Base-by-base conservation (phyloP, 92 coral and sea anemone genomes). In the Palythoa grandis region DNA sequence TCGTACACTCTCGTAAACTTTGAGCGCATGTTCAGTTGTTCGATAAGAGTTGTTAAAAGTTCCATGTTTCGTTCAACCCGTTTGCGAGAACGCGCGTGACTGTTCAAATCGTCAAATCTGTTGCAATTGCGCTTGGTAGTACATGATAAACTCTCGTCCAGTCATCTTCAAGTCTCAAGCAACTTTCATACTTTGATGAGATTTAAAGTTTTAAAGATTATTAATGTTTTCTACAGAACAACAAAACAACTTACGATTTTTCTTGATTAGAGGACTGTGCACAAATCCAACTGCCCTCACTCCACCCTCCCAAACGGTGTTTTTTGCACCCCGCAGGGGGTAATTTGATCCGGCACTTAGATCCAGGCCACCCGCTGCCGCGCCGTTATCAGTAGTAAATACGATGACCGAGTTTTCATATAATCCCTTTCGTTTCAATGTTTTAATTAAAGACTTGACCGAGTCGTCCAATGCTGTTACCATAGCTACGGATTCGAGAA, bases 281-380 rank as follows among this genome's bases (percentile, higher is more conserved):
- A 97, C 95, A 87, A 97, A 94, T 48, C 98, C 95, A 4, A 97
- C 99, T 37, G 93, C 99, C 79, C 99, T 98, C 72, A 97, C 98
- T 67, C 99, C 99, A 56, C 99, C 99, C 95, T 97, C 99, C 99
- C 99, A 96, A 71, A 96, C 84, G 9, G 99, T 95, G 78, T 96
- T 96, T 72, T 96, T 96, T 89, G 92, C 90, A 76, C 99, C 99
- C 78, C 99, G 92, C 43, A 96, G 92, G 50, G 99, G 99, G 78
- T 80, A 96, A 84, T 96, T 96, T 76, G 99, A 96, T 91, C 99
- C 99, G 47, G 99, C 99, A 70, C 99, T 96, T 60, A 89, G 86
- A 86, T 96, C 99, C 65, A 95, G 86, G 38, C 99, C 99, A 39
- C 99, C 99, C 78, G 99, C 99, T 77, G 99, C 99, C 58, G 92